Evolutionary conservation across 1,140 invertebrate genomes (phyloP), one percentile per base, ranked within the genome.

Genomic region (Goniozus legneri): DNA sequence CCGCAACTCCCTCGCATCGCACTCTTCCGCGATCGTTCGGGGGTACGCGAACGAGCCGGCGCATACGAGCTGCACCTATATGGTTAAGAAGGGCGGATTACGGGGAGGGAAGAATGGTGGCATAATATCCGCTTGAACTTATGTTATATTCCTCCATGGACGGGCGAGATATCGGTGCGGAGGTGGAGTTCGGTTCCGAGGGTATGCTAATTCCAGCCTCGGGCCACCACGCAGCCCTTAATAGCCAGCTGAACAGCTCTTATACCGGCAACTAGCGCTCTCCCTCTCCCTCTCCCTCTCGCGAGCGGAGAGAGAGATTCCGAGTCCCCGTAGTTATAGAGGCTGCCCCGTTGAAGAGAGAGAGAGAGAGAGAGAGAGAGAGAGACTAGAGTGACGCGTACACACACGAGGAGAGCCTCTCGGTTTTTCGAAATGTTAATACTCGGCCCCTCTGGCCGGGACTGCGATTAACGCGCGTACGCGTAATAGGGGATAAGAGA

Each of bases 161-260:
- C 45, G 54, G 57, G 54, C 61, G 62, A 64, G 62, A 71, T 69
- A 62, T 62, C 58, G 64, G 60, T 68, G 68, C 61, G 72, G 69
- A 75, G 72, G 71, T 74, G 71, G 70, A 74, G 70, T 72, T 60
- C 62, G 60, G 66, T 60, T 63, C 58, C 41, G 60, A 69, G 71
- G 69, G 64, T 75, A 75, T 75, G 72, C 72, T 75, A 75, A 75
- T 75, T 72, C 64, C 64, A 62, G 69, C 72, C 72, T 62, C 47
- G 44, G 72, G 72, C 72, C 65, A 75, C 72, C 72, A 75, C 71
- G 72, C 72, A 75, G 71, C 72, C 70, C 72, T 75, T 75, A 75
- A 73, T 73, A 70, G 70, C 62, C 67, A 71, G 68, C 66, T 70
- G 63, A 75, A 64, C 64, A 50, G 52, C 60, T 60, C 65, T 67